Conservation (phyloP, 2,113 vertebrate genomes). For the Junco hyemalis region DNA sequence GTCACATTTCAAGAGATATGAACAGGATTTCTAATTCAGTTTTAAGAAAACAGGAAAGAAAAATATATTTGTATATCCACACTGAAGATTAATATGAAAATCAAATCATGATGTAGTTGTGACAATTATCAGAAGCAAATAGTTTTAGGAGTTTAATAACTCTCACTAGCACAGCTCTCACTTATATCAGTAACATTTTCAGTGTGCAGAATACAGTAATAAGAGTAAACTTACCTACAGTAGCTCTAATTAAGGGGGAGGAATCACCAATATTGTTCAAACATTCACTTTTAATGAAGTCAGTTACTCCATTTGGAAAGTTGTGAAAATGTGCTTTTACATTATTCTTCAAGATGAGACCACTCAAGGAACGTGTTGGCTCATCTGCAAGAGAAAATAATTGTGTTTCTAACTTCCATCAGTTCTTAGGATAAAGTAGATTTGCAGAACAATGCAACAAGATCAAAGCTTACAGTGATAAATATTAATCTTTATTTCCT, state of each 20-base stretch:
- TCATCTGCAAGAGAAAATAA: slow-evolving; percentile 81
- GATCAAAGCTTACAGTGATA: not conserved
- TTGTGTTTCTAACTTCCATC: not conserved
- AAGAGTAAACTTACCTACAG: slow-evolving; percentile 84
- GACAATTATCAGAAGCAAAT: not conserved
- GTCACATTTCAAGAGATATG: not conserved
- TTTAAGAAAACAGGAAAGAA: not conserved
- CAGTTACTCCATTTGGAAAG: slow-evolving; percentile 92
- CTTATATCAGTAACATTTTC: not conserved
- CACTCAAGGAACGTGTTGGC: slow-evolving; percentile 92
- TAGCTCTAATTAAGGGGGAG: slow-evolving; percentile 93
- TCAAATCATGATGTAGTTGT: not conserved
- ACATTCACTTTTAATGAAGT: slow-evolving; percentile 96
- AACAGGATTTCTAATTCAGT: not conserved
- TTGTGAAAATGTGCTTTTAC: slow-evolving; percentile 97
- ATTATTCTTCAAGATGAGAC: slow-evolving; percentile 96
- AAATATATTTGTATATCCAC: not conserved
- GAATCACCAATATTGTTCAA: slow-evolving; percentile 94
- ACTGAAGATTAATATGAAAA: not conserved
- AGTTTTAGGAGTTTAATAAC: not conserved
- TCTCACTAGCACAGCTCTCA: not conserved
- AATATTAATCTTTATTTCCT: not conserved
- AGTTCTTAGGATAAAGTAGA: not conserved
- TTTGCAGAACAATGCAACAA: not conserved
- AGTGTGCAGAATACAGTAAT: not conserved